Conservation (phyloP, 2,888 invertebrate species). For the Metellina segmentata region DNA sequence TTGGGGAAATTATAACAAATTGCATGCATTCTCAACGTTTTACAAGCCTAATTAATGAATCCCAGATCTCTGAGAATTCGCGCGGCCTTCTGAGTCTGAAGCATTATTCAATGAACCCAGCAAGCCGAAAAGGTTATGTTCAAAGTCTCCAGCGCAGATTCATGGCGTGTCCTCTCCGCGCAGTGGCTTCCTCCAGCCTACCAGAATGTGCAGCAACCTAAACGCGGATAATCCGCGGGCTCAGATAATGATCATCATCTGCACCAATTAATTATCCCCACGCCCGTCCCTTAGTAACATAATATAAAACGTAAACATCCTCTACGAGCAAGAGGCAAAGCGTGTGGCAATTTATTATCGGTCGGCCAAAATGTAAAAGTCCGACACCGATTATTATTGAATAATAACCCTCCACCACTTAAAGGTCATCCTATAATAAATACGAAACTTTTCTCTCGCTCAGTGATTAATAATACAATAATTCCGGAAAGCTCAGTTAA, state of each 20-base stretch:
- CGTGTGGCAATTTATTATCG: slow-evolving; percentile 47
- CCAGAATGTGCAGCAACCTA: slow-evolving; percentile 10
- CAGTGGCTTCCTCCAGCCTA: slow-evolving; percentile 13
- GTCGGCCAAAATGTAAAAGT: slow-evolving; percentile 57
- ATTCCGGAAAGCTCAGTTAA: slow-evolving; percentile 52
- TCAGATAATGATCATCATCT: slow-evolving; percentile 56
- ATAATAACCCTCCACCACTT: slow-evolving; percentile 68
- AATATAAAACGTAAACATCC: slow-evolving; percentile 69
- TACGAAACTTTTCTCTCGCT: slow-evolving; percentile 72
- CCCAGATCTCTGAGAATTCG: neutral
- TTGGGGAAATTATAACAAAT: slow-evolving; percentile 33
- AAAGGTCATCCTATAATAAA: slow-evolving; percentile 75
- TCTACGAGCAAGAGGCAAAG: neutral
- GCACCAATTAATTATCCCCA: slow-evolving; percentile 60
- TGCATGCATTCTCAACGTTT: slow-evolving; percentile 19
- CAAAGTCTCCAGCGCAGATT: slow-evolving; percentile 17
- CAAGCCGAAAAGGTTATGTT: slow-evolving; percentile 42
- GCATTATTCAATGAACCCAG: slow-evolving; percentile 30
- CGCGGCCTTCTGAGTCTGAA: neutral
- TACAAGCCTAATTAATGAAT: slow-evolving; percentile 58
- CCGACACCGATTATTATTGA: slow-evolving; percentile 73
- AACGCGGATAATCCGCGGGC: slow-evolving; percentile 42
- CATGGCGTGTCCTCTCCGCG: slow-evolving; percentile 5
- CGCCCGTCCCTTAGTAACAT: slow-evolving; percentile 32
- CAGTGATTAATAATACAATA: slow-evolving; percentile 70